These are phyloP conservation scores for Hemicordylus capensis DNA, from an alignment of 2,113 vertebrate species.

Conservation along the genomic window DNA sequence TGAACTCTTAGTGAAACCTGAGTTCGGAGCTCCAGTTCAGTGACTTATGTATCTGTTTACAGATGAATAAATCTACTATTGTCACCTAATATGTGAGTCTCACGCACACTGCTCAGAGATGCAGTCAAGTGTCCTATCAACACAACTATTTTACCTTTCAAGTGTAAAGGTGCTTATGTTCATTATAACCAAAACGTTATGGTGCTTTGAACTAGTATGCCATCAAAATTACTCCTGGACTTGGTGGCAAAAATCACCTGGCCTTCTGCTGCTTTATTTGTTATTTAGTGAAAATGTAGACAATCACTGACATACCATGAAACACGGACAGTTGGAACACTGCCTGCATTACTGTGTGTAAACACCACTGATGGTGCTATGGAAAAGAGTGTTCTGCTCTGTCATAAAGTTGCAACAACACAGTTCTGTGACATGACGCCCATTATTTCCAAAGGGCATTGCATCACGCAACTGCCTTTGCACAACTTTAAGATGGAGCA, in stretches of 20 bases:
- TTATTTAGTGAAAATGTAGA: too few relatives aligned
- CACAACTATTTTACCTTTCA: background rate
- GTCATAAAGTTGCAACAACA: too few relatives aligned
- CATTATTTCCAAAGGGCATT: too few relatives aligned
- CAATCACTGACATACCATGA: too few relatives aligned
- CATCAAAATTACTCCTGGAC: background rate
- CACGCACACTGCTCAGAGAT: background rate
- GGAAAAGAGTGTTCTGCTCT: too few relatives aligned
- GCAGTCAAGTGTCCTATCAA: background rate
- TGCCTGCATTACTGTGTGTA: too few relatives aligned
- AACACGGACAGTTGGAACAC: too few relatives aligned
- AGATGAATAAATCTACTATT: conserved; percentile 2
- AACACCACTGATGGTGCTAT: too few relatives aligned
- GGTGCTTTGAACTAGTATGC: background rate
- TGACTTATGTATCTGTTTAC: background rate
- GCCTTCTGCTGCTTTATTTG: background rate
- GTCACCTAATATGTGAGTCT: background rate
- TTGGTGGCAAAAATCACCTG: background rate
- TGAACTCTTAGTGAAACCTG: background rate
- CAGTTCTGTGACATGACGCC: too few relatives aligned
- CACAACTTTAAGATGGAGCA: too few relatives aligned
- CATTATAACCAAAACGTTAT: background rate
- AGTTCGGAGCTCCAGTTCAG: background rate
- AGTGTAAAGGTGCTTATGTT: background rate
- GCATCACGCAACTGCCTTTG: too few relatives aligned